Conservation (phyloP, 2,113 vertebrate species). For the Colaptes auratus region DNA sequence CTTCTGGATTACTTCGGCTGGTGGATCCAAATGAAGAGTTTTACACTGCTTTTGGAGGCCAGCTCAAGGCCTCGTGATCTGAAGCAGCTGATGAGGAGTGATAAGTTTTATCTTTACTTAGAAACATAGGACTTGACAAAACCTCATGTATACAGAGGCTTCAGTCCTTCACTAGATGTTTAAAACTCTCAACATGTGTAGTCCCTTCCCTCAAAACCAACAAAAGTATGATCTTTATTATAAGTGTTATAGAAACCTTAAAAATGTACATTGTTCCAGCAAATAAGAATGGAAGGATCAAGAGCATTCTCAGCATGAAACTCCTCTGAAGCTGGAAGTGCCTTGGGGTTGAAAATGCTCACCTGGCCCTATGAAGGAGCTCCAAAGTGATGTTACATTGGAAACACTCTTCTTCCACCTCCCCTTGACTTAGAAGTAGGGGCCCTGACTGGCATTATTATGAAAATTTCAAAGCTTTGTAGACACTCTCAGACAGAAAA, state of each 20-base stretch:
- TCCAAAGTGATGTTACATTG: background rate
- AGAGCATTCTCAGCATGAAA: background rate
- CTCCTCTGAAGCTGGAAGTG: background rate
- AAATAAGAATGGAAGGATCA: background rate
- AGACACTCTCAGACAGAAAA: background rate
- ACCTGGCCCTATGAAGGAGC: background rate
- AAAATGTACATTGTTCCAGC: background rate
- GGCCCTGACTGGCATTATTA: background rate
- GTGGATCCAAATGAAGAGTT: background rate
- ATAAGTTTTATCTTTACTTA: background rate
- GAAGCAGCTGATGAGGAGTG: background rate
- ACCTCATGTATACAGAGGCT: background rate
- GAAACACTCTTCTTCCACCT: background rate
- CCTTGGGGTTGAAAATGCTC: background rate
- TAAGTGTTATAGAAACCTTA: background rate
- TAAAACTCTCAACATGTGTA: background rate
- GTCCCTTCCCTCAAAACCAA: background rate
- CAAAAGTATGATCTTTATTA: background rate
- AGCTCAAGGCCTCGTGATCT: background rate
- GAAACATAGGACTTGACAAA: background rate
- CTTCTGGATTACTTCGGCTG: background rate
- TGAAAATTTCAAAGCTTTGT: background rate
- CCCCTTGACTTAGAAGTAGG: background rate
- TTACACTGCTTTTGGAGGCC: background rate
- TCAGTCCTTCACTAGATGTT: background rate